A percentile compares a stretch with the other conserved stretches of the same genome.
phyloP scores from a whole-genome alignment of 2,797 vertebrate species.

The Holocentrus rufus region DNA sequence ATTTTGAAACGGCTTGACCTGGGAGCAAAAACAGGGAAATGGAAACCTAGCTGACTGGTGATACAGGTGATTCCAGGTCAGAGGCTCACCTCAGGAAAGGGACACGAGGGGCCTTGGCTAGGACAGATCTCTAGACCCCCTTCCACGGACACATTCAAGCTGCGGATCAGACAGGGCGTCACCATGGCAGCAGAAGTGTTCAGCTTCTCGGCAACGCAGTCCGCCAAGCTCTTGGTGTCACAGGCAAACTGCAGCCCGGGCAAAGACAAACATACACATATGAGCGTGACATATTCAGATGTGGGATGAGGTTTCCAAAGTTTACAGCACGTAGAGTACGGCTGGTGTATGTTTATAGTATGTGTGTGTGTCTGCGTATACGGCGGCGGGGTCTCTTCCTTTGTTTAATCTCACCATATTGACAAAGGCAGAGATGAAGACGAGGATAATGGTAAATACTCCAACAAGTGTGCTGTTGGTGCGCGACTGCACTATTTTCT shows the following conservation, averaged over 20 bases:
- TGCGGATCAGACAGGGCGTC: constrained; percentile 88
- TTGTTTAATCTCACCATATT: constrained; percentile 86
- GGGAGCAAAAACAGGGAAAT: constrained; percentile 4
- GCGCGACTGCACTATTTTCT: constrained; percentile 91
- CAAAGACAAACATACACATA: constrained; percentile 9
- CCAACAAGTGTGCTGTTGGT: constrained; percentile 91
- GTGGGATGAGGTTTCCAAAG: background rate
- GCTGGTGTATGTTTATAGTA: background rate
- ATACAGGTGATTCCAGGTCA: background rate
- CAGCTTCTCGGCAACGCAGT: constrained; percentile 86
- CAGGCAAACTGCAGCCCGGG: constrained; percentile 87
- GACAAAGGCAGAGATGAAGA: constrained; percentile 91
- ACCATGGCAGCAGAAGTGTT: constrained; percentile 86
- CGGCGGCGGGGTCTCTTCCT: background rate
- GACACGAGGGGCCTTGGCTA: constrained; percentile 83
- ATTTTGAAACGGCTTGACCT: background rate
- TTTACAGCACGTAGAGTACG: background rate
- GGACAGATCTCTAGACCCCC: constrained; percentile 85
- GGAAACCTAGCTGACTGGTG: background rate
- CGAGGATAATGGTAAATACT: constrained; percentile 90
- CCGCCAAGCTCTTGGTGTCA: constrained; percentile 84
- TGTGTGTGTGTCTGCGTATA: background rate
- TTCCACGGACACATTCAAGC: constrained; percentile 87
- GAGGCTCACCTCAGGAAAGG: constrained; percentile 89
- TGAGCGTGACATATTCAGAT: background rate